Base-by-base conservation (phyloP, 2,113 vertebrate species). In the Zonotrichia leucophrys region DNA sequence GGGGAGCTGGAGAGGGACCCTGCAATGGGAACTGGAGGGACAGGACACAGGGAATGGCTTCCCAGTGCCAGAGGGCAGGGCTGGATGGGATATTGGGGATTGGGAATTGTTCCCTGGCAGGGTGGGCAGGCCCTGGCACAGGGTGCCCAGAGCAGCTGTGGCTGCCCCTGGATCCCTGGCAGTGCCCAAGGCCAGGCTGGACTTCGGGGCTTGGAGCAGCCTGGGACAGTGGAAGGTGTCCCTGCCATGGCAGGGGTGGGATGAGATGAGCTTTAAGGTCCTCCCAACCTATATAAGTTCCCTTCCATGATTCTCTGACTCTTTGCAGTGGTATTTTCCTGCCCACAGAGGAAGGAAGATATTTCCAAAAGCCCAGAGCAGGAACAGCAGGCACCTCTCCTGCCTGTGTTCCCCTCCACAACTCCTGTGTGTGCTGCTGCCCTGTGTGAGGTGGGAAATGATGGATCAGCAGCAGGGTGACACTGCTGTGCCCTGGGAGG, bases 41-140 rank as follows among this genome's bases (percentile, higher is more conserved):
- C 12, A 41, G 39, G 12, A 41, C 39, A 44, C 1, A 1, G 18
- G 63, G 22, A 39, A 69, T 46, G 22, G 23, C 0, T 46, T 53
- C 33, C 0, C 0, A 37, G 0, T 27, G 46, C 0, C 46, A 60
- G 3, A 50, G 25, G 12, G 3, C 12, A 87, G 33, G 14, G 2
- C 0, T 10, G 1, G 39, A 11, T 62, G 15, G 39, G 39, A 60
- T 69, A 5, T 28, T 46, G 9, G 19, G 47, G 1, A 47, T 47
- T 6, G 55, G 33, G n/a, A n/a, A n/a, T n/a, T n/a, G n/a, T n/a
- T n/a, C n/a, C n/a, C n/a, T n/a, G n/a, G n/a, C n/a, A n/a, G n/a
- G n/a, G n/a, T n/a, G n/a, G n/a, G n/a, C n/a, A n/a, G n/a, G n/a
- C n/a, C n/a, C n/a, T n/a, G n/a, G n/a, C n/a, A n/a, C n/a, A n/a